These are phyloP conservation scores for Tiliacea aurago DNA, from an alignment of 2,888 invertebrate species.

Conservation along the genomic window DNA sequence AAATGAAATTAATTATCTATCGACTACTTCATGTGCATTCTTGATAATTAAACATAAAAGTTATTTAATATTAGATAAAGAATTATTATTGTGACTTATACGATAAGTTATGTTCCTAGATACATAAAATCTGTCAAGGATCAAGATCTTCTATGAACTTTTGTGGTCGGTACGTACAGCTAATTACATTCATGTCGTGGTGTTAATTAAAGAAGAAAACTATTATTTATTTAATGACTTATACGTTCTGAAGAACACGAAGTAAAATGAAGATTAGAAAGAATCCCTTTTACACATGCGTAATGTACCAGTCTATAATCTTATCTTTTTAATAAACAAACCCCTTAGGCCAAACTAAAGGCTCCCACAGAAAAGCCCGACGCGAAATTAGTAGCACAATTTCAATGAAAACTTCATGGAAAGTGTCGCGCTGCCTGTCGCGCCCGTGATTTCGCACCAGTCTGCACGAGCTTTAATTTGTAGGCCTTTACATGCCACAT, in stretches of 20 bases:
- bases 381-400: too few species aligned
- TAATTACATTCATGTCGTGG: background rate
- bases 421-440: too few species aligned
- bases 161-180: background rate
- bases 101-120: background rate
- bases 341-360: background rate
- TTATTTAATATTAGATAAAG: slow-evolving; percentile 18
- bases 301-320: background rate
- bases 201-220: background rate
- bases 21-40: slow-evolving; percentile 23
- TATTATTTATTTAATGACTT: slow-evolving; percentile 12
- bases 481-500: too few species aligned
- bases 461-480: too few species aligned
- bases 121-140: background rate
- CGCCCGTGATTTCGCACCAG: too few species aligned
- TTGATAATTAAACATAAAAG: slow-evolving; percentile 8
- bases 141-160: slow-evolving; percentile 22
- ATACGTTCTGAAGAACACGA: background rate
- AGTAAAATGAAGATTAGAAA: background rate
- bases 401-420: too few species aligned
- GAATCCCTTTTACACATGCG: background rate
- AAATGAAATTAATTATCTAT: slow-evolving; percentile 22
- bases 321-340: background rate
- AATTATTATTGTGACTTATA: slow-evolving; percentile 2
- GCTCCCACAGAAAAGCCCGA: too few species aligned